These are phyloP conservation scores for Lynx canadensis DNA, from an alignment of 2,113 vertebrate species.

Conservation along the genomic window DNA sequence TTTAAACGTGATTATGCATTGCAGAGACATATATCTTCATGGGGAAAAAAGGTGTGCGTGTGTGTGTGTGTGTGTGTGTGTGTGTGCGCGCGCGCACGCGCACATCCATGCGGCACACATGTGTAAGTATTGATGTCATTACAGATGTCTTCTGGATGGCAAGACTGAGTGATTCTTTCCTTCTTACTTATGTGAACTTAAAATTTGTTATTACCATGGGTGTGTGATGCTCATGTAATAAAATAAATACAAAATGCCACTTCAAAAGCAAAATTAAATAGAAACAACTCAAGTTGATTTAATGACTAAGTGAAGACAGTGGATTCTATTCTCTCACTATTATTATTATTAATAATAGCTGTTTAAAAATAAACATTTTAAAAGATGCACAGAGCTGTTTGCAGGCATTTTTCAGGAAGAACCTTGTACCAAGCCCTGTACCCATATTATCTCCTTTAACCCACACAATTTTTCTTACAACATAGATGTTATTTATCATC, in stretches of 20 bases:
- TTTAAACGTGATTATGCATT: not conserved
- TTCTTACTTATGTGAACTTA: not conserved
- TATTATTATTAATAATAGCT: not conserved
- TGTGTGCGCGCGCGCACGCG: rapidly evolving
- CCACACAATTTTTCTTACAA: not conserved
- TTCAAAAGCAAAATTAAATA: constrained; percentile 41
- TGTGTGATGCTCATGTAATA: not conserved
- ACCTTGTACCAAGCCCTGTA: not conserved
- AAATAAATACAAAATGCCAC: not conserved
- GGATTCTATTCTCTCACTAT: not conserved
- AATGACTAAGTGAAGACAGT: constrained; percentile 9
- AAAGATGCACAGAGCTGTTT: not conserved
- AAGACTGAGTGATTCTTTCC: not conserved
- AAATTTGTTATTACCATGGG: not conserved
- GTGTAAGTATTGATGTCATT: not conserved
- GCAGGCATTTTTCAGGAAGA: not conserved
- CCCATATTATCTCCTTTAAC: not conserved
- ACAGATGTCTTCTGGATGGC: not conserved
- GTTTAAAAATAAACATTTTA: not conserved
- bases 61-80: not conserved
- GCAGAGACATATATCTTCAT: not conserved
- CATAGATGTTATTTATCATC: not conserved
- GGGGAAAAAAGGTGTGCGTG: not conserved
- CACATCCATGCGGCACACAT: too few species aligned
- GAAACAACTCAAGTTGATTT: not conserved